Conservation (phyloP, 2,888 invertebrate genomes). For the Lasioglossum figueresi region DNA sequence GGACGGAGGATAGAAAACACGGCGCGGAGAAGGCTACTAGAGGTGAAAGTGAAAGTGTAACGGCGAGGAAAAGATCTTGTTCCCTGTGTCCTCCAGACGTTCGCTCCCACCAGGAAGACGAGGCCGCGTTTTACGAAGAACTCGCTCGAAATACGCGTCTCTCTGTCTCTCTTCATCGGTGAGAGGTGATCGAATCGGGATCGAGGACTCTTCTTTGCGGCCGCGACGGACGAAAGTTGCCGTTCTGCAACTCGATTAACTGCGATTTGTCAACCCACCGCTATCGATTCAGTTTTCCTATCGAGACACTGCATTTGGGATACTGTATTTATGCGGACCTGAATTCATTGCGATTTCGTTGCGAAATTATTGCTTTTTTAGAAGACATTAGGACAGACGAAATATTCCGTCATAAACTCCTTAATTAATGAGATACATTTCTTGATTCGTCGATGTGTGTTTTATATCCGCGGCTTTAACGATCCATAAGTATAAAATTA, state of each 20-base stretch:
- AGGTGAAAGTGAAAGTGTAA: constrained; percentile 78
- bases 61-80: constrained; percentile 69
- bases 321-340: neutral
- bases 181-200: constrained; percentile 58
- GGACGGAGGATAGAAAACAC: constrained; percentile 53
- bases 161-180: constrained; percentile 16
- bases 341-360: neutral
- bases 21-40: constrained; percentile 50
- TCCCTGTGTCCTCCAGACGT: constrained; percentile 60
- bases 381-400: too few relatives aligned
- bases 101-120: constrained; percentile 62
- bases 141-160: constrained; percentile 23
- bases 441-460: neutral
- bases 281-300: neutral
- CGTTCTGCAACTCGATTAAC: neutral
- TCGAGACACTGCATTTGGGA: neutral
- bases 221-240: constrained; percentile 38
- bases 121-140: constrained; percentile 46
- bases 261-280: constrained; percentile 3
- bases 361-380: too few relatives aligned
- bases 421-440: neutral
- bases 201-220: constrained; percentile 45
- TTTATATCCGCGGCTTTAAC: neutral
- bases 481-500: neutral
- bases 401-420: neutral